Evolutionary conservation across 2,113 vertebrate genomes (phyloP), one percentile per base, ranked within the genome.

Genomic region (Poeciliopsis occidentalis): DNA sequence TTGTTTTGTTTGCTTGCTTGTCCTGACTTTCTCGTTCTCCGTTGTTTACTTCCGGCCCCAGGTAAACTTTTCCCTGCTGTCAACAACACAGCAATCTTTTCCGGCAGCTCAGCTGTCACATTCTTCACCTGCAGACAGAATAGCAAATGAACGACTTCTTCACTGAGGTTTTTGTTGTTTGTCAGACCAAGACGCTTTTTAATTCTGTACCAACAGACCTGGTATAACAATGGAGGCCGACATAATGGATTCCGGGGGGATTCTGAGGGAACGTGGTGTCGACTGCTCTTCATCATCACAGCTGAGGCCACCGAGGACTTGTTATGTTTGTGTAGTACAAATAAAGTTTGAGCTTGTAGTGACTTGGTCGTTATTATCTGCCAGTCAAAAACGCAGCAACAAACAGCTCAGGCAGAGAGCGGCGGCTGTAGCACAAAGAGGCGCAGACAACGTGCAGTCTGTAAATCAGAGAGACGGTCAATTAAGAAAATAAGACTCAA

Each of bases 191-290:
- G 73, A 83, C 79, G 82, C 81, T 71, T 90, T 88, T 91, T 71
- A 87, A 61, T 82, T 77, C 65, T 67, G 74, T 66, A 76, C 67
- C 73, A 73, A 68, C 76, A 84, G 86, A 85, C 81, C 81, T 86
- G 85, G 83, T 79, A 71, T 67, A 87, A 85, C 81, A 90, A 84
- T 86, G 75, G 75, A 79, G 77, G 79, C 69, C 83, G 62, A 64
- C 83, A 80, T 88, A 91, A 91, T 93, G 74, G 88, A 92, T 85
- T 91, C 89, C 85, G 75, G 70, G 72, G 88, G 88, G 91, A 86
- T 75, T 78, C 37, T 65, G 84, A 88, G 79, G 39, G 13, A 88
- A 87, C 85, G 77, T 78, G 79, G 71, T n/a, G 74, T 80, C 71
- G 85, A 70, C 67, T 85, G 87, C 70, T 75, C 83, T 75, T 88